These are phyloP conservation scores for Ctenopoma multispine DNA, from an alignment of 2,797 vertebrate genomes.

Conservation along the genomic window DNA sequence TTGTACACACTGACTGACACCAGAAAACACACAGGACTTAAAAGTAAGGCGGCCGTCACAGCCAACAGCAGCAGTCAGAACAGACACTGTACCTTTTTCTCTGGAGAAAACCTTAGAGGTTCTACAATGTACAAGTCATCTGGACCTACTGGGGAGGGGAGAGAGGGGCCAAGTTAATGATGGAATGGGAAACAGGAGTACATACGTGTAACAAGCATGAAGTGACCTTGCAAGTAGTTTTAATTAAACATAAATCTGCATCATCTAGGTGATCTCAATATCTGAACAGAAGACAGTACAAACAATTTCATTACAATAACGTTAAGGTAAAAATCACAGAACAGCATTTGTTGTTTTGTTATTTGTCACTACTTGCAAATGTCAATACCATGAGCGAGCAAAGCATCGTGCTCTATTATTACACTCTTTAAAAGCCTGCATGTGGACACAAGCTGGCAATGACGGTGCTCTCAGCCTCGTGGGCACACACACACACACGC, in stretches of 20 bases:
- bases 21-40: conserved; percentile 65
- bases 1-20: conserved; percentile 49
- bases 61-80: conserved; percentile 72
- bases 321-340: conserved; percentile 20
- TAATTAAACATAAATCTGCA: conserved; percentile 18
- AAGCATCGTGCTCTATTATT: conserved; percentile 77
- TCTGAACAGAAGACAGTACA: conserved; percentile 3
- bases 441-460: conserved; percentile 75
- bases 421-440: conserved; percentile 52
- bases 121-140: conserved; percentile 99
- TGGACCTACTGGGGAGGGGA: conserved; percentile 91
- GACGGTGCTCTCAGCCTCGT: conserved; percentile 62
- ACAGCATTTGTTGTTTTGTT: conserved; percentile 3
- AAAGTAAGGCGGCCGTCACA: conserved; percentile 57
- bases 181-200: conserved; percentile 82
- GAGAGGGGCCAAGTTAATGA: conserved; percentile 84
- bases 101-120: conserved; percentile 98
- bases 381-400: conserved; percentile 71
- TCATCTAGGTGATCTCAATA: neutral
- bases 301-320: neutral
- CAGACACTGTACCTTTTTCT: conserved; percentile 95
- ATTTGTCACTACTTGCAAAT: conserved; percentile 83
- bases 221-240: conserved; percentile 83
- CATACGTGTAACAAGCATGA: conserved; percentile 84
- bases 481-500: conserved; percentile 30